Evolutionary conservation across 2,113 vertebrate species (phyloP).

Genomic region (Isichthys henryi): DNA sequence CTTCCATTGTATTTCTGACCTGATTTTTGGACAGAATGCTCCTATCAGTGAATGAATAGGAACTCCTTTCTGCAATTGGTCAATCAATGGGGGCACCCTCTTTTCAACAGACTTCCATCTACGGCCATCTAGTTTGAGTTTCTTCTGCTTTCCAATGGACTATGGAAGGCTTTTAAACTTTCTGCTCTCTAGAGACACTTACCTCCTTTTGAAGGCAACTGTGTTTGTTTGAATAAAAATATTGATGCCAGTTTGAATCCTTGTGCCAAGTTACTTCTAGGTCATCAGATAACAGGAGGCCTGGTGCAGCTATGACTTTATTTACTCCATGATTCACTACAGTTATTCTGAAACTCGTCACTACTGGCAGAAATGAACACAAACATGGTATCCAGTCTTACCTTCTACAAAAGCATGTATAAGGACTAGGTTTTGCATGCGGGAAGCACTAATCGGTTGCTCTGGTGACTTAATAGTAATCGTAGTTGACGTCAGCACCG

Average conservation of each 20-base stretch:
- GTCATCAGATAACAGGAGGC: neutral
- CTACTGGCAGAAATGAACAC: neutral
- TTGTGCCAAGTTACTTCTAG: neutral
- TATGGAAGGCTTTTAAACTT: neutral
- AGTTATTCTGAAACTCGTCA: neutral
- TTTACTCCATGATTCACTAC: neutral
- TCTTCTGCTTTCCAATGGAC: neutral
- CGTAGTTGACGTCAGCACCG: slow-evolving; percentile 82
- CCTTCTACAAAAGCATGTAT: neutral
- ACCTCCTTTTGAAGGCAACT: neutral
- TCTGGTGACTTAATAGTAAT: slow-evolving; percentile 68
- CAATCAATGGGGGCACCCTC: neutral
- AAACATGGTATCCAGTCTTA: neutral
- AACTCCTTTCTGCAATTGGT: neutral
- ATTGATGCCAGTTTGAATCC: neutral
- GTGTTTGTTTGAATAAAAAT: slow-evolving; percentile 10
- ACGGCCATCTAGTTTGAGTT: neutral
- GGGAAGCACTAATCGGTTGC: neutral
- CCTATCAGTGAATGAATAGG: neutral
- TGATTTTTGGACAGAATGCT: neutral
- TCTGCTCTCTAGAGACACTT: neutral
- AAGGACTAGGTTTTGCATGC: neutral
- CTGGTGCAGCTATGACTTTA: neutral
- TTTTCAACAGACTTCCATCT: neutral
- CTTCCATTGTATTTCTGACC: neutral